Evolutionary conservation across 2,113 vertebrate genomes (phyloP).

Genomic region (Saimiri boliviensis): DNA sequence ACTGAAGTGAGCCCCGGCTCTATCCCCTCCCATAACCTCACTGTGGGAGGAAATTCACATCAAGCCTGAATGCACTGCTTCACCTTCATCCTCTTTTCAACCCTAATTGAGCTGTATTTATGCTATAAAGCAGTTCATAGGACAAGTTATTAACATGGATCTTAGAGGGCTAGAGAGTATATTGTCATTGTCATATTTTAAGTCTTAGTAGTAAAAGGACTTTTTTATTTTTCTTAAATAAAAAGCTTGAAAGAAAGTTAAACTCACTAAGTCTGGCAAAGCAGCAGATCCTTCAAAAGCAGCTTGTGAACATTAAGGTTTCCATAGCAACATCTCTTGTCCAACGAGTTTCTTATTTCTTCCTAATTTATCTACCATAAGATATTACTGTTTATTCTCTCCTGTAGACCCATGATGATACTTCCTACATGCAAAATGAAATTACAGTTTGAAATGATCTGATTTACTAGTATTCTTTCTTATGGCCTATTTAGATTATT

Average conservation of each 20-base stretch:
- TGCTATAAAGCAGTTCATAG: neutral
- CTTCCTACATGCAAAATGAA: slow-evolving; percentile 42
- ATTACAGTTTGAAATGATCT: slow-evolving; percentile 43
- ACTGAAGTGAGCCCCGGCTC: neutral
- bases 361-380: slow-evolving; percentile 52
- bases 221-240: slow-evolving; percentile 51
- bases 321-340: slow-evolving; percentile 68
- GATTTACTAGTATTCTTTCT: slow-evolving; percentile 20
- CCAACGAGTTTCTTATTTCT: slow-evolving; percentile 55
- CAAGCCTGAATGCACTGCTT: neutral
- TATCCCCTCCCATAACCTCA: neutral
- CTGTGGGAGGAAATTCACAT: neutral
- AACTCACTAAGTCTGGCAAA: slow-evolving; percentile 54
- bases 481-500: neutral
- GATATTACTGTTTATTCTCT: slow-evolving; percentile 62
- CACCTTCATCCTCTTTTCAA: neutral
- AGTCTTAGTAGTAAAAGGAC: neutral
- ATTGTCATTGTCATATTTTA: slow-evolving; percentile 44
- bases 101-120: slow-evolving; percentile 14
- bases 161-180: neutral
- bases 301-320: slow-evolving; percentile 61
- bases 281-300: slow-evolving; percentile 36
- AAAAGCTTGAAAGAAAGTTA: slow-evolving; percentile 63
- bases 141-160: slow-evolving; percentile 29
- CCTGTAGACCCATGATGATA: slow-evolving; percentile 12